Evolutionary conservation across 2,113 vertebrate species (phyloP).

Genomic region (Scalopus aquaticus): DNA sequence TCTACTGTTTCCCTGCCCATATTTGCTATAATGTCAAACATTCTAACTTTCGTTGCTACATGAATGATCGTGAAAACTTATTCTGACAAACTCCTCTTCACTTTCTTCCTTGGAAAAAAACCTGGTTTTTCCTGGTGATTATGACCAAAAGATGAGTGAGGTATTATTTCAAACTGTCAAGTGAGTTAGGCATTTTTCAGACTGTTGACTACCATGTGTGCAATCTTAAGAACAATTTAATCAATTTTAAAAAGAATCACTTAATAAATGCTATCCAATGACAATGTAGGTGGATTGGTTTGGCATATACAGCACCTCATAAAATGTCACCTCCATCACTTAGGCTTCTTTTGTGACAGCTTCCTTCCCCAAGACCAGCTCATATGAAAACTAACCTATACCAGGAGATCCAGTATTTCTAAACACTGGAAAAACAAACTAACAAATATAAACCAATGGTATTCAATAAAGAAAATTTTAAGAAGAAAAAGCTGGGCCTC

Average conservation of each 20-base stretch:
- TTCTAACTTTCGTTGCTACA: background rate
- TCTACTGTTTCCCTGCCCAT: background rate
- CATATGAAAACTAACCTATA: background rate
- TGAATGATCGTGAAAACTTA: background rate
- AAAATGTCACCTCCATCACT: background rate
- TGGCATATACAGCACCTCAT: background rate
- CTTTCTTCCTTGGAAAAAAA: conserved; percentile 22
- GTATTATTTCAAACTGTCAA: background rate
- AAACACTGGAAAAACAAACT: no score
- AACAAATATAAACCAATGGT: no score
- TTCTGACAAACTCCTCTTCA: background rate
- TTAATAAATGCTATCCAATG: background rate
- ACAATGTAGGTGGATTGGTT: background rate
- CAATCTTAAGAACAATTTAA: background rate
- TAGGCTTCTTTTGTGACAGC: background rate
- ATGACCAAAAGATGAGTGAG: background rate
- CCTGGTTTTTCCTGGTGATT: background rate
- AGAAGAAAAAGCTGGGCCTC: no score
- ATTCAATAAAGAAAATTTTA: no score
- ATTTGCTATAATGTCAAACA: background rate
- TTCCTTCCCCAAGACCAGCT: background rate
- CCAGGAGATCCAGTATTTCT: no score
- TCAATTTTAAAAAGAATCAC: background rate
- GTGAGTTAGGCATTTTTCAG: background rate
- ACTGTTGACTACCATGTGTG: background rate